phyloP scores from a whole-genome alignment of 2,113 vertebrate species.

The Silurus asotus region DNA sequence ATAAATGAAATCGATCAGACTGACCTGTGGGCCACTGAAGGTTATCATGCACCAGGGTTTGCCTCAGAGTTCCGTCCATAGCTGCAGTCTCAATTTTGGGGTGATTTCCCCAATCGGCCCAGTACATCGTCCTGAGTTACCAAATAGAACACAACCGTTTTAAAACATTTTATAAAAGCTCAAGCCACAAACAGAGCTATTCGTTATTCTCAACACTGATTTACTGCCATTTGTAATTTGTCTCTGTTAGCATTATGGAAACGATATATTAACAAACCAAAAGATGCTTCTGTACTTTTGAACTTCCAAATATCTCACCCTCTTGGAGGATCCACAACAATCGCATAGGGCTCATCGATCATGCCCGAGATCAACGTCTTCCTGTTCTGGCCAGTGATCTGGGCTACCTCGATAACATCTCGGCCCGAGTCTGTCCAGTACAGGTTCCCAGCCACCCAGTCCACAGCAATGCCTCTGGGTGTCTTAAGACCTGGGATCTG shows the following conservation, averaged over 20 bases:
- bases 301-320: slow-evolving; percentile 69
- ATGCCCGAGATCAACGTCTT: slow-evolving; percentile 96
- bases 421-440: slow-evolving; percentile 97
- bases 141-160: slow-evolving; percentile 1
- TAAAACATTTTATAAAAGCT: background rate
- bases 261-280: background rate
- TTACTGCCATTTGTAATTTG: background rate
- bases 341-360: slow-evolving; percentile 96
- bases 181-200: background rate
- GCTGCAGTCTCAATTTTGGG: slow-evolving; percentile 96
- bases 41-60: slow-evolving; percentile 91
- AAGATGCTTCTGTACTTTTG: background rate
- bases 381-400: slow-evolving; percentile 91
- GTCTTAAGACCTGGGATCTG: slow-evolving; percentile 94
- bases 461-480: slow-evolving; percentile 91
- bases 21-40: slow-evolving; percentile 96
- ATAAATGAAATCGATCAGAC: background rate
- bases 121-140: slow-evolving; percentile 89
- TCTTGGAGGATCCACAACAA: slow-evolving; percentile 89
- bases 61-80: slow-evolving; percentile 93
- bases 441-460: slow-evolving; percentile 95
- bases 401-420: slow-evolving; percentile 94
- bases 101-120: slow-evolving; percentile 98
- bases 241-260: background rate
- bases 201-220: background rate